Percentiles rank a stretch among this genome's conserved stretches.
These are phyloP conservation scores for Drosophila austrosaltans DNA, from an alignment of 2,888 invertebrate species.

Conservation along the genomic window DNA sequence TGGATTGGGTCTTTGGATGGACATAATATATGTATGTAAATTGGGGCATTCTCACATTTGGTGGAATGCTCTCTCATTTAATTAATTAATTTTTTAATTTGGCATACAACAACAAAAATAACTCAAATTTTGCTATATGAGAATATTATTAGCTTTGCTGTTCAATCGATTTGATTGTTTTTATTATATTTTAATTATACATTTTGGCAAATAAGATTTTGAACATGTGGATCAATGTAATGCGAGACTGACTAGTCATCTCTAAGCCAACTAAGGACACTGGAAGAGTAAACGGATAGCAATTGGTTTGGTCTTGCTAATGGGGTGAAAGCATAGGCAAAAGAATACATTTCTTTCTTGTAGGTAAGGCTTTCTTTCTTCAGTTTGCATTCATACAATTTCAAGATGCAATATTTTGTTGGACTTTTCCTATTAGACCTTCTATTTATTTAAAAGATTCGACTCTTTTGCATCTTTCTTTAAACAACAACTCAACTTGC, in stretches of 20 bases:
- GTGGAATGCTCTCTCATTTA: conserved; percentile 58
- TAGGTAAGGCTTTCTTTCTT: no score
- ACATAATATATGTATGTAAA: conserved; percentile 44
- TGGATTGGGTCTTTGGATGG: conserved; percentile 69
- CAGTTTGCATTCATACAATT: no score
- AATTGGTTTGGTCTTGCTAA: not conserved
- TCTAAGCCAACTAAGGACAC: not conserved
- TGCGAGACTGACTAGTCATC: not conserved
- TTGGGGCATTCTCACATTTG: conserved; percentile 46
- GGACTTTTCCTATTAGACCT: no score
- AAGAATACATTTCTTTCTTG: no score
- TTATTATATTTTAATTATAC: conserved; percentile 14
- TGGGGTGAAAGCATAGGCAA: no score
- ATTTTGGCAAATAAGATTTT: conserved; percentile 58
- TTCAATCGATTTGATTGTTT: conserved; percentile 45
- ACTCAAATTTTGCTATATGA: conserved; percentile 33
- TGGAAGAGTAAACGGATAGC: not conserved
- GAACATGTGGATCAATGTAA: not conserved
- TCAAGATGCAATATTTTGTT: no score
- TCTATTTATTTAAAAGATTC: no score
- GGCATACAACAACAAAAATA: conserved; percentile 43
- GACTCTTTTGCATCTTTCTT: no score
- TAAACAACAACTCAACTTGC: no score
- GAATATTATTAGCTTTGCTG: conserved; percentile 23
- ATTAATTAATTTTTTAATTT: conserved; percentile 34